Percentiles rank a stretch among this genome's conserved stretches.
These are phyloP conservation scores for Protomyctophum bolini DNA, from an alignment of 2,113 vertebrate species.

Conservation along the genomic window DNA sequence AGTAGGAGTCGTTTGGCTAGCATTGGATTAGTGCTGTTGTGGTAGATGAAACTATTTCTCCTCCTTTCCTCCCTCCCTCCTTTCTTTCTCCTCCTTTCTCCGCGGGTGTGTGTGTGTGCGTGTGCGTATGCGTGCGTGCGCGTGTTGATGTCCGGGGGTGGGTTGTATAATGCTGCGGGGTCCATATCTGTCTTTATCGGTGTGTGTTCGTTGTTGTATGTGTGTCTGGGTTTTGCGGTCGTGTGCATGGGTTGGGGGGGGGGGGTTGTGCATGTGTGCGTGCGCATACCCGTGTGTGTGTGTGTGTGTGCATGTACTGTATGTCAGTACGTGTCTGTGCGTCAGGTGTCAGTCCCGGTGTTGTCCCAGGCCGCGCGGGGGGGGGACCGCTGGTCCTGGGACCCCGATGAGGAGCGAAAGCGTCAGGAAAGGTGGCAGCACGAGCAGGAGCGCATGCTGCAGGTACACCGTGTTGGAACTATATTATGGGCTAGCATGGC, in stretches of 20 bases:
- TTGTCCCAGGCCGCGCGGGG: constrained; percentile 80
- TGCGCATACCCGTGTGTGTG: constrained; percentile 23
- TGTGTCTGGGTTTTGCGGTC: background rate
- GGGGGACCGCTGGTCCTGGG: constrained; percentile 92
- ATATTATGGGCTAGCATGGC: constrained; percentile 39
- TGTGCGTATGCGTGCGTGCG: constrained; percentile 35
- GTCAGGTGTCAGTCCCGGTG: constrained; percentile 72
- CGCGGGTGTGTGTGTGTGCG: constrained; percentile 47
- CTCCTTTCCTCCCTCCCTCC: constrained; percentile 59
- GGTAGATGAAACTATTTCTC: constrained; percentile 77
- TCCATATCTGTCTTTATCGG: too few relatives aligned
- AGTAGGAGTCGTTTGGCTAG: constrained; percentile 70
- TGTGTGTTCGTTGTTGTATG: constrained; percentile 22
- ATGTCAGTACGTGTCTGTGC: constrained; percentile 36
- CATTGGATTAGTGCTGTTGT: constrained; percentile 74
- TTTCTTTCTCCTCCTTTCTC: constrained; percentile 59
- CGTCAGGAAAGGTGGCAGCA: constrained; percentile 96
- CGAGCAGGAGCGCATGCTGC: constrained; percentile 94
- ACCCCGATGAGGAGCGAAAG: constrained; percentile 95
- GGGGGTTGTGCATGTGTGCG: constrained; percentile 7
- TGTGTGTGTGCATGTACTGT: constrained; percentile 27
- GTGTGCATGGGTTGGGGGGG: background rate
- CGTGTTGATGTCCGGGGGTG: background rate
- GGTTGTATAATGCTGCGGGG: too few relatives aligned
- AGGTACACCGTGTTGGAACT: constrained; percentile 80